These are phyloP conservation scores for Calliphora vicina DNA, from an alignment of 1,140 invertebrate species.

Conservation along the genomic window DNA sequence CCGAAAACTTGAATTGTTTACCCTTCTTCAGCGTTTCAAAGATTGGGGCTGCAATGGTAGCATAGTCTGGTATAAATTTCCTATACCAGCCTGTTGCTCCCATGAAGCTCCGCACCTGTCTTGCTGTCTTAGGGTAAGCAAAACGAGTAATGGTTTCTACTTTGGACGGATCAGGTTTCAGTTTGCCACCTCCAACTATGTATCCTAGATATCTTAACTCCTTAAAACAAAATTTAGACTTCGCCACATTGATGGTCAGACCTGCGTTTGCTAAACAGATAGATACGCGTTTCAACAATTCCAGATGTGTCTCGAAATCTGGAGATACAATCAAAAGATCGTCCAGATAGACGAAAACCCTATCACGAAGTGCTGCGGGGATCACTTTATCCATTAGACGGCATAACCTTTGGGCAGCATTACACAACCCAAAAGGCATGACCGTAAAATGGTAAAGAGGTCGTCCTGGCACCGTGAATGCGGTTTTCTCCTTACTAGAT, in stretches of 20 bases:
- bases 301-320: constrained; percentile 31
- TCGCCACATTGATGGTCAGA: constrained; percentile 46
- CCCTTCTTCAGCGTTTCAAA: constrained; percentile 12
- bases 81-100: constrained; percentile 60
- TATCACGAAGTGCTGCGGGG: constrained; percentile 54
- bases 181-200: constrained; percentile 39
- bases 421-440: constrained; percentile 47
- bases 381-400: constrained; percentile 48
- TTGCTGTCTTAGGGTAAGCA: constrained; percentile 46
- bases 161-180: constrained; percentile 38
- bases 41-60: constrained; percentile 53
- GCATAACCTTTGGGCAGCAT: constrained; percentile 37
- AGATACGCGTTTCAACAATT: too few relatives aligned
- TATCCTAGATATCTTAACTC: constrained; percentile 54
- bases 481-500: too few relatives aligned
- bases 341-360: constrained; percentile 43
- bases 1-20: constrained; percentile 3
- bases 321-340: constrained; percentile 38
- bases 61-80: constrained; percentile 54
- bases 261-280: constrained; percentile 28
- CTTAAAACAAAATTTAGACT: constrained; percentile 47
- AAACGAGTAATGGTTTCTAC: constrained; percentile 41
- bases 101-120: constrained; percentile 60
- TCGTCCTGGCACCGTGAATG: too few relatives aligned
- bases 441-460: too few relatives aligned